Percentiles rank a stretch among this genome's conserved stretches.
phyloP scores from a whole-genome alignment of 2,113 vertebrate genomes.

The Mixornis gularis region DNA sequence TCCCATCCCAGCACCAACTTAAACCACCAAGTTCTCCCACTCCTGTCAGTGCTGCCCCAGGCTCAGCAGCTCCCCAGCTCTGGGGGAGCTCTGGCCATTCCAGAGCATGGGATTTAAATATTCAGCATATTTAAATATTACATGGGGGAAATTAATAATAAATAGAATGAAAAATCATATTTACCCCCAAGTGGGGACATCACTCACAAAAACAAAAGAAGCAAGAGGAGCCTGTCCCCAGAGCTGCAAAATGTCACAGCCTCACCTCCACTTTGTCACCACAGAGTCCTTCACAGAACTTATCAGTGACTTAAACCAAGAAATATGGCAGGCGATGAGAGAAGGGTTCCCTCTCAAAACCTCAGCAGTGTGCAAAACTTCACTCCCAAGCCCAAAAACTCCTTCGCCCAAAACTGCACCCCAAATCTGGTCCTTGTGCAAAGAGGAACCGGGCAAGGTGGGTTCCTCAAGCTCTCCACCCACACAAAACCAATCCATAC shows the following conservation, averaged over 20 bases:
- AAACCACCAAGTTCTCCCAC: background rate
- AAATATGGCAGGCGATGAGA: background rate
- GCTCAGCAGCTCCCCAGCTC: background rate
- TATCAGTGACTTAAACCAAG: background rate
- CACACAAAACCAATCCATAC: accelerated
- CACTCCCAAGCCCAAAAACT: background rate
- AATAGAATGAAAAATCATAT: background rate
- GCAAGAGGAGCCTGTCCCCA: background rate
- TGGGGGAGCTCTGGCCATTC: background rate
- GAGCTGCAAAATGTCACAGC: background rate
- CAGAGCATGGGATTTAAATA: background rate
- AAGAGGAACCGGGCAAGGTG: background rate
- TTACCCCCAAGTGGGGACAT: background rate
- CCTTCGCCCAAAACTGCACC: background rate
- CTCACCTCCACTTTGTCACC: background rate
- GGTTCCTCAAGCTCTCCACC: background rate
- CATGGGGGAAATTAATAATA: background rate
- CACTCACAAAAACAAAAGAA: background rate
- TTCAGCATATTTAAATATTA: background rate
- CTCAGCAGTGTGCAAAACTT: background rate
- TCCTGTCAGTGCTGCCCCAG: background rate
- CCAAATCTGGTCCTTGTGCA: no score
- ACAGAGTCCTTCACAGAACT: background rate
- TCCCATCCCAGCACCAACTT: background rate
- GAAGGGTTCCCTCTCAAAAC: background rate